phyloP scores from a whole-genome alignment of 2,113 vertebrate genomes.

The Atractosteus spatula region DNA sequence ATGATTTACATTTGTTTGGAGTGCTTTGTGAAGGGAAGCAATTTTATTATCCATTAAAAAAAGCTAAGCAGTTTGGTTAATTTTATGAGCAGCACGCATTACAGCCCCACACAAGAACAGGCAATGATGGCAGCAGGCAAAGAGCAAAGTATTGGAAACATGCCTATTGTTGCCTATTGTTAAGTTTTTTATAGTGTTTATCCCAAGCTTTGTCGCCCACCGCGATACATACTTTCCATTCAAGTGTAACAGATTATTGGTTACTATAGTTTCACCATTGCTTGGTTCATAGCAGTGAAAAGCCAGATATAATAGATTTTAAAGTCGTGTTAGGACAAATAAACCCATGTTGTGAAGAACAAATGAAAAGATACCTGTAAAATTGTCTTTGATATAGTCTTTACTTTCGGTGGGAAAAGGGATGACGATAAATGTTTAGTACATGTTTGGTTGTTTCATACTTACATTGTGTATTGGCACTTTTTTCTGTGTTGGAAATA shows the following conservation, averaged over 20 bases:
- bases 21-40: slow-evolving; percentile 27
- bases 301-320: slow-evolving; percentile 55
- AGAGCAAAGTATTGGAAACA: slow-evolving; percentile 50
- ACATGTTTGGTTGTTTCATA: slow-evolving; percentile 40
- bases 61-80: slow-evolving; percentile 28
- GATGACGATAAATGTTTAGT: slow-evolving; percentile 25
- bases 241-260: slow-evolving; percentile 73
- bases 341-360: slow-evolving; percentile 52
- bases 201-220: slow-evolving; percentile 67
- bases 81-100: slow-evolving; percentile 31
- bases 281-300: slow-evolving; percentile 57
- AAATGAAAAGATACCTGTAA: slow-evolving; percentile 52
- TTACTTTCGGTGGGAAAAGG: slow-evolving; percentile 45
- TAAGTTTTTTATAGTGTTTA: slow-evolving; percentile 59
- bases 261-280: slow-evolving; percentile 75
- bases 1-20: slow-evolving; percentile 30
- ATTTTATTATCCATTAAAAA: slow-evolving; percentile 29
- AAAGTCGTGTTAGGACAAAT: slow-evolving; percentile 51
- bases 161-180: slow-evolving; percentile 46
- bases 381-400: slow-evolving; percentile 44
- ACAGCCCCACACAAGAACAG: slow-evolving; percentile 40
- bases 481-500: slow-evolving; percentile 1
- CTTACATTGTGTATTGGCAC: slow-evolving; percentile 24
- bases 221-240: slow-evolving; percentile 74
- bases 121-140: slow-evolving; percentile 41